Evolutionary conservation across 2,113 vertebrate species (phyloP), one percentile per base, ranked within the genome.

Genomic region (Ceyx melanurus): DNA sequence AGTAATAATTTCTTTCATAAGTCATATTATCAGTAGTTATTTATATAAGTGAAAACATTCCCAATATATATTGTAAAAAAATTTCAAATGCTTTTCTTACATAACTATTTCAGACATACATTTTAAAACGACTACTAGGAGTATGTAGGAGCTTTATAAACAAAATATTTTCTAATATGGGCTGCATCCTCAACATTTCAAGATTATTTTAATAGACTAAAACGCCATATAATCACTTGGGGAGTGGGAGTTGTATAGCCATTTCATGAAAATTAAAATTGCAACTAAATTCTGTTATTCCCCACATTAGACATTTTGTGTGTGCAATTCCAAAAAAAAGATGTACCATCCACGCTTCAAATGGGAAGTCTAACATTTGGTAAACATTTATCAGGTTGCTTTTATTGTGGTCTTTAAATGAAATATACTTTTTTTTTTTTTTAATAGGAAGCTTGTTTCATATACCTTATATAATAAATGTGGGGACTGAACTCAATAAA

Each of bases 1-100:
- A 97, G 93, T 98, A 97, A 98, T 98, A 94, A 96, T 97, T 97
- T 92, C 94, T 97, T 96, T 96, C 96, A 97, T 98, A 98, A 97
- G 95, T 98, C 96, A 97, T 98, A 98, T 97, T 97, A 97, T 98
- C 97, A 98, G 96, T 98, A 98, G 95, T 97, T 98, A 98, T 97
- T 98, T 97, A 98, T 97, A 98, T 98, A 98, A 98, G 97, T 98
- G 98, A 98, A 98, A 98, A 98, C 97, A 98, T 98, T 98, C 98
- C 98, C 98, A 98, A 98, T 98, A 98, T 98, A 97, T 98, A 98
- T 96, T 79, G 92, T 97, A 97, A 97, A 97, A 98, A 98, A 98
- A 96, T 97, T 95, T 96, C 97, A 98, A 97, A 97, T 93, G 95
- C 95, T 94, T 95, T 97, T 97, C 97, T 97, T 97, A 98, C 97